Base-by-base conservation (phyloP, 2,888 invertebrate genomes). In the Macaria notata region DNA sequence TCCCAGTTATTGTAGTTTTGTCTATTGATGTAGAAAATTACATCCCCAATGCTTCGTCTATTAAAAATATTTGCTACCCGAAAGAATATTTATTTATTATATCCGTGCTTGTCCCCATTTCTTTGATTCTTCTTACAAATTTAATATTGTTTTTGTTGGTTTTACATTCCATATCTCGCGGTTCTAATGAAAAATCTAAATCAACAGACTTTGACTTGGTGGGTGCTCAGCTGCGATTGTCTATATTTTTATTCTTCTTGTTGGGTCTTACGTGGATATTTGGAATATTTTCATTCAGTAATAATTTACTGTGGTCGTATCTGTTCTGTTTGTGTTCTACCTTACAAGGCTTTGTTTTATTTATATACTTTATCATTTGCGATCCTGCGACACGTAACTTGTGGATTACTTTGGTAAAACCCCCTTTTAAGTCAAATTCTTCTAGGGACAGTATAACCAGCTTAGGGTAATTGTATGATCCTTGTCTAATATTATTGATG, bases 321-420 rank as follows among this genome's bases (percentile, higher is more conserved):
- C 78, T 94, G 0, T 94, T 94, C 68, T 94, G 94, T 70, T 72
- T 94, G n/a, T 93, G 93, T 0, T 93, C 94, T 4, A 93, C 94
- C 0, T 64, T 93, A 29, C 94, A 94, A 71, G 94, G 94, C 0
- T 93, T 94, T 72, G 92, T 94, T 6, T 78, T 94, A 9, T 94
- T 94, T 67, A 72, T 94, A 19, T 94, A 93, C 75, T 94, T 94
- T 72, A 86, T 94, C 5, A 72, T 93, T 19, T 85, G 93, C 52
- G 93, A 94, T 75, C 90, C 92, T 0, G 76, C 79, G 8, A 92
- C 93, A 5, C 83, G 93, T 49, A 87, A 83, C 46, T 76, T 93
- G 66, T 93, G 93, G 93, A 75, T 84, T 30, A 78, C 83, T 3
- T 73, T 89, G 53, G 81, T 90, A 68, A 85, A 78, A 67, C 84